A percentile compares a stretch with the other conserved stretches of the same genome.
phyloP scores from a whole-genome alignment of 1,140 invertebrate genomes.

The Cyclargus thomasi region DNA sequence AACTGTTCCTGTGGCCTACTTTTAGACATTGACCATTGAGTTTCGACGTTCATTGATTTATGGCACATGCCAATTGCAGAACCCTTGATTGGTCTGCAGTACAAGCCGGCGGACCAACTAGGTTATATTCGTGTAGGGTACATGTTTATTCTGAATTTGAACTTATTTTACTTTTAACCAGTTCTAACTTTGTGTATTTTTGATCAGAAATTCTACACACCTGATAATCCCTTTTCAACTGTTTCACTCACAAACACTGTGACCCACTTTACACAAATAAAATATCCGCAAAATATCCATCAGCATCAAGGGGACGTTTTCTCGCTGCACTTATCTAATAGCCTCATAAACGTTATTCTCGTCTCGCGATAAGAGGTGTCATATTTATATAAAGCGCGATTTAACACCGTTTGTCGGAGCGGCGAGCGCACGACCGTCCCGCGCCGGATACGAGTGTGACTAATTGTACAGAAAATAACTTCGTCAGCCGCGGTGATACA shows the following conservation, averaged over 20 bases:
- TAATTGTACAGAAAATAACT: conserved; percentile 73
- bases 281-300: conserved; percentile 1
- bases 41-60: background rate
- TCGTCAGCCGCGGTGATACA: conserved; percentile 62
- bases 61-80: background rate
- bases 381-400: conserved; percentile 1
- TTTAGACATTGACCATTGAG: background rate
- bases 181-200: too few species aligned
- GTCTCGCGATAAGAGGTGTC: background rate
- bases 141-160: too few species aligned
- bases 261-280: conserved; percentile 17
- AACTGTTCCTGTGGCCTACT: background rate
- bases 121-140: background rate
- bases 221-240: background rate
- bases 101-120: background rate
- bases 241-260: conserved; percentile 7
- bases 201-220: background rate
- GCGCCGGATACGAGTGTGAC: conserved; percentile 67
- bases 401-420: background rate
- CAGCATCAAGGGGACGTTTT: background rate
- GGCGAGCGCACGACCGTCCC: conserved; percentile 15
- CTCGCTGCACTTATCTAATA: background rate
- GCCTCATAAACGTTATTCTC: background rate
- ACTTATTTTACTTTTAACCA: too few species aligned
- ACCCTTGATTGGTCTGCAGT: background rate